A percentile compares a stretch with the other conserved stretches of the same genome.
phyloP scores from a whole-genome alignment of 92 coral and sea anemone species.

The Pocillopora grandis region DNA sequence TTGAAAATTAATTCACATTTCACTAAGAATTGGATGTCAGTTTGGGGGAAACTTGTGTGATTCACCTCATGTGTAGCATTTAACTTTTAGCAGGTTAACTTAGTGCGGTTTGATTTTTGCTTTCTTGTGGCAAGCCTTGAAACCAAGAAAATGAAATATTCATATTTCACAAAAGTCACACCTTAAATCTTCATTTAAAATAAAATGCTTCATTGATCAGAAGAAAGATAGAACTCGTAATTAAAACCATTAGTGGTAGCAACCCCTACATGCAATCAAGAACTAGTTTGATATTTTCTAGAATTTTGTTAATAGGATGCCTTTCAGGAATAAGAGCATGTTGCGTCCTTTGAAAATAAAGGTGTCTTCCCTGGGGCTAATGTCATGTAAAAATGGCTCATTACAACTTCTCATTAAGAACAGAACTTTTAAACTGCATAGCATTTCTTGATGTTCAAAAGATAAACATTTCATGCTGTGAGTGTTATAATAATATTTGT shows the following conservation, averaged over 20 bases:
- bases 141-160: not conserved
- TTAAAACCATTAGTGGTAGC: no score
- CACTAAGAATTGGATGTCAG: no score
- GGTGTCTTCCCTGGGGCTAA: not conserved
- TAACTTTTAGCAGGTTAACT: constrained; percentile 4
- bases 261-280: no score
- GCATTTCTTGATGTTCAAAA: not conserved
- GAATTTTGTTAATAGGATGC: not conserved
- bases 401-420: constrained; percentile 11
- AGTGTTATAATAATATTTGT: no score
- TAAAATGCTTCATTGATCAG: no score
- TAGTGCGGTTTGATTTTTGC: not conserved
- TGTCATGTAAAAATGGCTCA: not conserved
- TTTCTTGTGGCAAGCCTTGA: constrained; percentile 8
- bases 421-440: not conserved
- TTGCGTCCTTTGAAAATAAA: not conserved
- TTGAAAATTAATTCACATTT: no score
- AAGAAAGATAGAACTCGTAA: no score
- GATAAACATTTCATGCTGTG: not conserved
- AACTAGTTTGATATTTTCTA: not conserved
- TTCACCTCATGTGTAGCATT: not conserved
- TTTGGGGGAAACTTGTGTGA: no score
- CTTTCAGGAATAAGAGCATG: not conserved
- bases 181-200: not conserved
- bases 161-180: not conserved